These are phyloP conservation scores for Atherinosoma microstoma DNA, from an alignment of 2,797 vertebrate genomes.

Conservation along the genomic window DNA sequence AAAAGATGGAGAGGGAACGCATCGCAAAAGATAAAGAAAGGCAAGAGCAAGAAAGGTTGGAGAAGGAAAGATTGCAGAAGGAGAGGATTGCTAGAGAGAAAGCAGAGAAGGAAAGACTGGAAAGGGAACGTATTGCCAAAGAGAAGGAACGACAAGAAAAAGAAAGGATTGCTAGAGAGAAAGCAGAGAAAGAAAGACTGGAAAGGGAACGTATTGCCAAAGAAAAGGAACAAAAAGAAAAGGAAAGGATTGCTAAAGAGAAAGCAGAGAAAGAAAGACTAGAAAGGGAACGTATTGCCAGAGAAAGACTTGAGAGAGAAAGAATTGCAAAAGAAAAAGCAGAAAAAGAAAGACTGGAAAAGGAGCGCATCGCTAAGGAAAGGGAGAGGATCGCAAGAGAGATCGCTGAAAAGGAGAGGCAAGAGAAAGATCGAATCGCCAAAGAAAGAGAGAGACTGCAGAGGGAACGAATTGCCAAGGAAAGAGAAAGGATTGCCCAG, in stretches of 20 bases:
- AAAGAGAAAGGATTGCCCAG: too few species aligned
- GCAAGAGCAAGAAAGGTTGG: constrained; percentile 9
- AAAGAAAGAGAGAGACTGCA: too few species aligned
- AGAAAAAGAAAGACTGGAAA: constrained; percentile 25
- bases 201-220: not conserved
- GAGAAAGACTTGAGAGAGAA: constrained; percentile 3
- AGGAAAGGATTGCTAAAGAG: not conserved
- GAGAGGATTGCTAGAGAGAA: constrained; percentile 20
- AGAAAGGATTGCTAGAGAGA: constrained; percentile 19
- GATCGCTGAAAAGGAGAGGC: not conserved
- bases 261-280: constrained; percentile 9
- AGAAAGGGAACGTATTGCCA: too few species aligned
- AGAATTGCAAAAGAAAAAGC: not conserved
- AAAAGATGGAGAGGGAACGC: constrained; percentile 14
- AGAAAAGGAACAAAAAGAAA: not conserved
- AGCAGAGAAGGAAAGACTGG: not conserved
- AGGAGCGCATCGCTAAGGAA: fast-evolving
- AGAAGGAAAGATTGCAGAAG: constrained; percentile 4
- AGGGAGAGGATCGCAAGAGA: not conserved
- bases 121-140: constrained; percentile 3
- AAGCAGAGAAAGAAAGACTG: not conserved
- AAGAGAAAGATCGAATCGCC: too few species aligned
- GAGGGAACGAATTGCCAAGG: too few species aligned
- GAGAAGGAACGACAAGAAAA: constrained; percentile 6
- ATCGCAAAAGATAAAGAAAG: constrained; percentile 1